A percentile compares a stretch with the other conserved stretches of the same genome.
Conservation (phyloP, 2,888 invertebrate species). For the Caenorhabditis sinica region DNA sequence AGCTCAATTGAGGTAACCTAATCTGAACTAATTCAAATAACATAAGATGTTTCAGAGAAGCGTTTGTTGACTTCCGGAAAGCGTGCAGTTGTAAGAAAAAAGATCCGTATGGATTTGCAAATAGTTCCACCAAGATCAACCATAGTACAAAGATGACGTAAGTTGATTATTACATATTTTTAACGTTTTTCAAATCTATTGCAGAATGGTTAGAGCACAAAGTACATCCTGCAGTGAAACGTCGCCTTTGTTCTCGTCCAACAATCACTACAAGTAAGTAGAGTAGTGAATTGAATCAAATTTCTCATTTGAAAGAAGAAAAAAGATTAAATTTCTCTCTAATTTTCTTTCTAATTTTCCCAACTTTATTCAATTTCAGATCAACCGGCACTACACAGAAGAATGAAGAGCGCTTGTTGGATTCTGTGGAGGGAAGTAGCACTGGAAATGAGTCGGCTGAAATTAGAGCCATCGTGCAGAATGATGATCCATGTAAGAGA, state of each 20-base stretch:
- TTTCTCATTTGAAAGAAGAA: constrained; percentile 7
- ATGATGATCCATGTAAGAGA: constrained; percentile 64
- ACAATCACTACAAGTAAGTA: constrained; percentile 65
- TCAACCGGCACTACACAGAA: constrained; percentile 58
- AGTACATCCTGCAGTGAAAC: constrained; percentile 72
- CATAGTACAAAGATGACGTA: constrained; percentile 67
- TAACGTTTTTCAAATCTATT: too few relatives aligned
- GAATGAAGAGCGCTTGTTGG: constrained; percentile 44
- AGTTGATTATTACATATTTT: too few relatives aligned
- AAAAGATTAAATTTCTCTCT: constrained; percentile 23
- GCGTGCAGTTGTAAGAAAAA: constrained; percentile 62
- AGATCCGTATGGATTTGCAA: constrained; percentile 66
- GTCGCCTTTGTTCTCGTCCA: constrained; percentile 71
- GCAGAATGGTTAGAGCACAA: constrained; percentile 62
- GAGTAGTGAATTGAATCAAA: constrained; percentile 35
- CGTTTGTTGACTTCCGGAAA: constrained; percentile 53
- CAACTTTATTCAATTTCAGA: constrained; percentile 26
- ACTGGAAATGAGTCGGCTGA: constrained; percentile 68
- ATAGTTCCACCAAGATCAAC: constrained; percentile 66
- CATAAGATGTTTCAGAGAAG: constrained; percentile 46
- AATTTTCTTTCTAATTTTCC: constrained; percentile 14
- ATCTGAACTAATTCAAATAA: background rate
- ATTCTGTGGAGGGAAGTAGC: constrained; percentile 57
- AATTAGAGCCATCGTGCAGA: constrained; percentile 67
- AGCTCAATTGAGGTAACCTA: constrained; percentile 63